Conservation (phyloP, 2,888 invertebrate species). For the Drosophila cracens region DNA sequence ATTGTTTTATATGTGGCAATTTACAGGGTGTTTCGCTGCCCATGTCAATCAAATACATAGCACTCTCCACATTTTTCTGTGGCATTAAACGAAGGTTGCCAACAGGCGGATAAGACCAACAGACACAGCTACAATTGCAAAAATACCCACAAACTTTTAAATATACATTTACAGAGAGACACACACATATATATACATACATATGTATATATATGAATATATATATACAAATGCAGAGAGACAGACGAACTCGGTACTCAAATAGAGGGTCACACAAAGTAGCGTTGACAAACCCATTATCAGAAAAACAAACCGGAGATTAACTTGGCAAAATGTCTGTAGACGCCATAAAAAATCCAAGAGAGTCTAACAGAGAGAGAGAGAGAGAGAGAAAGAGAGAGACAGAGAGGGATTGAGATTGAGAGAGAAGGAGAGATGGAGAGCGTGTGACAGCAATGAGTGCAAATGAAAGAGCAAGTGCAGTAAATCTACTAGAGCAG, state of each 20-base stretch:
- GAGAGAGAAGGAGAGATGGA: slow-evolving; percentile 7
- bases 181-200: slow-evolving; percentile 15
- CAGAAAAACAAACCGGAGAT: slow-evolving; percentile 81
- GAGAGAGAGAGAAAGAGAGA: slow-evolving; percentile 6
- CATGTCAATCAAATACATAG: neutral
- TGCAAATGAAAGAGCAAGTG: slow-evolving; percentile 47
- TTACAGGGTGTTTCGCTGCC: slow-evolving; percentile 12
- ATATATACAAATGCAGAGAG: slow-evolving; percentile 14
- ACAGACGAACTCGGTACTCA: slow-evolving; percentile 54
- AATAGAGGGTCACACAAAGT: slow-evolving; percentile 66
- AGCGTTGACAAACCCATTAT: slow-evolving; percentile 81
- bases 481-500: slow-evolving; percentile 47
- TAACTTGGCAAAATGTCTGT: slow-evolving; percentile 81
- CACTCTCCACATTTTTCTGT: neutral
- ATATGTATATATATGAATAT: neutral
- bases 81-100: slow-evolving; percentile 25
- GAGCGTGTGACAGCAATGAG: slow-evolving; percentile 7
- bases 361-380: slow-evolving; percentile 9
- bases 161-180: slow-evolving; percentile 15
- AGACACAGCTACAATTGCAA: slow-evolving; percentile 42
- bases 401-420: neutral
- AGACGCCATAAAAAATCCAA: slow-evolving; percentile 66
- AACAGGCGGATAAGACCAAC: slow-evolving; percentile 16
- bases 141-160: slow-evolving; percentile 46
- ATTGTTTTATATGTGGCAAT: neutral